Conservation (phyloP, 2,888 invertebrate genomes). For the Kryphioiulus occultus region DNA sequence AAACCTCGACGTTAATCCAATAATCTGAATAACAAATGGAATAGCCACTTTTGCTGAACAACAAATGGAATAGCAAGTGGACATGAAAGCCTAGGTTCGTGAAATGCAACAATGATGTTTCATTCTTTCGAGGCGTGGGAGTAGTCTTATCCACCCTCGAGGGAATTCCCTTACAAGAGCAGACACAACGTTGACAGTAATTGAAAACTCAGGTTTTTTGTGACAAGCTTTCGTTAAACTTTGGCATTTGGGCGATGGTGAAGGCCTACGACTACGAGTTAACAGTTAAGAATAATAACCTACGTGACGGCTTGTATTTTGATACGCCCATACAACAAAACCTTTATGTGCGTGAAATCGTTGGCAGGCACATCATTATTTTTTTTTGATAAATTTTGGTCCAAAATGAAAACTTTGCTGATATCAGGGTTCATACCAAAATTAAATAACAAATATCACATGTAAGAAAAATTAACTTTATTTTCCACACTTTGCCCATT, state of each 20-base stretch:
- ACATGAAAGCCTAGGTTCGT: background rate
- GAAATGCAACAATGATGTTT: background rate
- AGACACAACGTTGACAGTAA: background rate
- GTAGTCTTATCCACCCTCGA: background rate
- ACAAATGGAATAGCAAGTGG: background rate
- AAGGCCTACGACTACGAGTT: background rate
- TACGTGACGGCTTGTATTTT: background rate
- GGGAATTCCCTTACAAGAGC: background rate
- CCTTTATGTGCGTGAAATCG: too few relatives aligned
- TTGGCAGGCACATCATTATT: too few relatives aligned
- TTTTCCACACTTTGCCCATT: too few relatives aligned
- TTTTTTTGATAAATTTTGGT: too few relatives aligned
- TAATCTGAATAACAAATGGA: background rate
- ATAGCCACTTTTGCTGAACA: background rate
- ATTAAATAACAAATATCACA: too few relatives aligned
- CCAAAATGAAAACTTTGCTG: too few relatives aligned
- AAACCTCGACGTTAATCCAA: background rate
- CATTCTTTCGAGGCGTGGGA: background rate
- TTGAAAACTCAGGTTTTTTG: background rate
- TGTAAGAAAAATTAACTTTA: too few relatives aligned
- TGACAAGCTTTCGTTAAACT: background rate
- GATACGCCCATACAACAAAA: background rate
- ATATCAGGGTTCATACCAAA: too few relatives aligned
- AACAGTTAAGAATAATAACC: background rate
- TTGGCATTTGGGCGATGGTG: background rate